phyloP scores from a whole-genome alignment of 2,113 vertebrate genomes.

The Condylura cristata region DNA sequence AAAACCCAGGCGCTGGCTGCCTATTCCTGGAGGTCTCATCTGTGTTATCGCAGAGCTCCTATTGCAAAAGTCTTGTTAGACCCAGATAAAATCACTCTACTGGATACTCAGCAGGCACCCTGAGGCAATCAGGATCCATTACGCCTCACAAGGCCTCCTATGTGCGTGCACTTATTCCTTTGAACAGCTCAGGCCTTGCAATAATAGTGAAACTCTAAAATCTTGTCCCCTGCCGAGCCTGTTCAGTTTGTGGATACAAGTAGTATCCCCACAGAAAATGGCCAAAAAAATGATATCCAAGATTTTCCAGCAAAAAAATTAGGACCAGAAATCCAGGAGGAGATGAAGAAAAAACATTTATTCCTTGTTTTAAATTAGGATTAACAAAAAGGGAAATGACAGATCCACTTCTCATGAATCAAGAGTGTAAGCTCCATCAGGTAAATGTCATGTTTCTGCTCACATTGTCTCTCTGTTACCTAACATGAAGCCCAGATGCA shows the following conservation, averaged over 20 bases:
- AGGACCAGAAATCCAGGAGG: background rate
- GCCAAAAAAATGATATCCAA: background rate
- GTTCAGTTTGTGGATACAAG: background rate
- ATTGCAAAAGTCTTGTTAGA: conserved; percentile 12
- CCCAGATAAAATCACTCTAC: conserved; percentile 10
- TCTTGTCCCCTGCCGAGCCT: background rate
- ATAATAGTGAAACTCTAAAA: background rate
- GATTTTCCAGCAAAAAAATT: background rate
- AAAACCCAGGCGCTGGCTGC: background rate
- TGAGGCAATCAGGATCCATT: background rate
- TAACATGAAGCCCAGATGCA: background rate
- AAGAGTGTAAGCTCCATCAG: background rate
- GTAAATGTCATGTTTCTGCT: background rate
- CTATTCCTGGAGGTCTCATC: background rate
- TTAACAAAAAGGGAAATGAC: background rate
- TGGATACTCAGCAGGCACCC: background rate
- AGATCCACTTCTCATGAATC: background rate
- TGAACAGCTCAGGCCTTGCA: background rate
- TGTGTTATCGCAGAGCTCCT: background rate
- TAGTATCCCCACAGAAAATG: background rate
- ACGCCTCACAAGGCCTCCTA: background rate
- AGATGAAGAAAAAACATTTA: background rate
- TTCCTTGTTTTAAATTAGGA: background rate
- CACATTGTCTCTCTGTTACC: background rate
- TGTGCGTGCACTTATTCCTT: background rate